Evolutionary conservation across 2,888 invertebrate species (phyloP).

Genomic region (Agrilus cyanescens): DNA sequence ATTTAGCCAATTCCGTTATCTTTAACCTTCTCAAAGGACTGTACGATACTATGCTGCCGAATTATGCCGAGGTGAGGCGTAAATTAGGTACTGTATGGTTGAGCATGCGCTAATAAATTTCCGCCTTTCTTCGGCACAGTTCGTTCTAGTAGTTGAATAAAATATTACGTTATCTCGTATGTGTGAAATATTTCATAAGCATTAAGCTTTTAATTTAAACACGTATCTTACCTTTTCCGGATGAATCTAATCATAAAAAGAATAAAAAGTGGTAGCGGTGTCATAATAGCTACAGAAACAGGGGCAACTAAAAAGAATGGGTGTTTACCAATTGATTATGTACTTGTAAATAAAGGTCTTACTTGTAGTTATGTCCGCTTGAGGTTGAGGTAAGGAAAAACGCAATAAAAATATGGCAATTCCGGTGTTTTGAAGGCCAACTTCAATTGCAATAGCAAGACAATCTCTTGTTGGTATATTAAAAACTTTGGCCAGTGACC

Average conservation of each 20-base stretch:
- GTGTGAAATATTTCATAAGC: too few relatives aligned
- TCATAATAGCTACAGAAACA: conserved; percentile 86
- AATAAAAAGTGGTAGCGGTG: conserved; percentile 65
- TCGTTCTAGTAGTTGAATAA: too few relatives aligned
- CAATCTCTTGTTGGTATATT: conserved; percentile 54
- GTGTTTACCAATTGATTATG: conserved; percentile 2
- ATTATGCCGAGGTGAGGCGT: too few relatives aligned
- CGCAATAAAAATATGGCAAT: conserved; percentile 79
- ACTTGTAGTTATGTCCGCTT: conserved; percentile 81
- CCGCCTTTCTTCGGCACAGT: too few relatives aligned
- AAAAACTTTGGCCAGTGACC: conserved; percentile 46
- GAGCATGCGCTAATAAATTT: too few relatives aligned
- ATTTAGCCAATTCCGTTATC: too few relatives aligned
- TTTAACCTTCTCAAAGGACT: too few relatives aligned
- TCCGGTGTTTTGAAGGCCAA: conserved; percentile 89
- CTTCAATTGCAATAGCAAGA: conserved; percentile 85
- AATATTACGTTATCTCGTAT: too few relatives aligned
- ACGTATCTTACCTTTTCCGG: too few relatives aligned
- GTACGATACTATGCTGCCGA: too few relatives aligned
- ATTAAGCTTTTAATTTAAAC: too few relatives aligned
- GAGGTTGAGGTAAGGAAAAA: conserved; percentile 71
- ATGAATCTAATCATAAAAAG: conserved; percentile 13
- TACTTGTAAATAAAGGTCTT: conserved; percentile 12
- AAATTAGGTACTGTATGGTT: too few relatives aligned
- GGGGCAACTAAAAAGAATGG: conserved; percentile 58